A percentile compares a stretch with the other conserved stretches of the same genome.
phyloP scores from a whole-genome alignment of 2,888 invertebrate species.

The Mythimna pallens region DNA sequence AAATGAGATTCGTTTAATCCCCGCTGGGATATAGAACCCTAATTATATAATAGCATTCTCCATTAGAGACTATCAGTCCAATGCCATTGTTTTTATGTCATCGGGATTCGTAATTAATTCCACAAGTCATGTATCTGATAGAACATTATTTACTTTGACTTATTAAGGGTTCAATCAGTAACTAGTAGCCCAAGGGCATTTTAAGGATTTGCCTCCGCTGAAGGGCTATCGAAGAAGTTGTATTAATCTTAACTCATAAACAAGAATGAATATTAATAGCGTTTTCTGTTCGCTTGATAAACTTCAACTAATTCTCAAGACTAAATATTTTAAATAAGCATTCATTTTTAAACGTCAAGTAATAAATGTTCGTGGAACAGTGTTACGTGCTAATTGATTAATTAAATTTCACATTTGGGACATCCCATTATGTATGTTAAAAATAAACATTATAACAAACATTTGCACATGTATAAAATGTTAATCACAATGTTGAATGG shows the following conservation, averaged over 20 bases:
- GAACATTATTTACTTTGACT: constrained; percentile 69
- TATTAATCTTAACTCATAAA: constrained; percentile 78
- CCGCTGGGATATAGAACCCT: constrained; percentile 43
- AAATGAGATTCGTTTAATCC: constrained; percentile 51
- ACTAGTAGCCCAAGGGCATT: constrained; percentile 54
- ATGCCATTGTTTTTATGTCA: constrained; percentile 57
- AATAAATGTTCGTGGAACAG: constrained; percentile 23
- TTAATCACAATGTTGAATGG: not conserved
- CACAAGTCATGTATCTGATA: constrained; percentile 59
- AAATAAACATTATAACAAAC: not conserved
- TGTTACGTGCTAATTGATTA: not conserved
- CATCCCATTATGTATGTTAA: not conserved
- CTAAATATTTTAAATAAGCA: constrained; percentile 54
- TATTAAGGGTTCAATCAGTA: constrained; percentile 62
- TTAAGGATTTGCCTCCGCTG: constrained; percentile 52
- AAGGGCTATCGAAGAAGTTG: constrained; percentile 72
- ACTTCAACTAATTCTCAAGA: constrained; percentile 47
- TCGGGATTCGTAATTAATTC: constrained; percentile 66
- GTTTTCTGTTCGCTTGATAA: constrained; percentile 63
- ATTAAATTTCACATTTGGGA: not conserved
- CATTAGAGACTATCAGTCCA: constrained; percentile 47
- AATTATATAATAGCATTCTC: constrained; percentile 52
- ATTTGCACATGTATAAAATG: not conserved
- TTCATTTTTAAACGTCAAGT: constrained; percentile 49
- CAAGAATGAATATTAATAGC: constrained; percentile 80